Evolutionary conservation across 92 coral and sea anemone species (phyloP), one percentile per base, ranked within the genome.

Genomic region (Heteractis magnifica): DNA sequence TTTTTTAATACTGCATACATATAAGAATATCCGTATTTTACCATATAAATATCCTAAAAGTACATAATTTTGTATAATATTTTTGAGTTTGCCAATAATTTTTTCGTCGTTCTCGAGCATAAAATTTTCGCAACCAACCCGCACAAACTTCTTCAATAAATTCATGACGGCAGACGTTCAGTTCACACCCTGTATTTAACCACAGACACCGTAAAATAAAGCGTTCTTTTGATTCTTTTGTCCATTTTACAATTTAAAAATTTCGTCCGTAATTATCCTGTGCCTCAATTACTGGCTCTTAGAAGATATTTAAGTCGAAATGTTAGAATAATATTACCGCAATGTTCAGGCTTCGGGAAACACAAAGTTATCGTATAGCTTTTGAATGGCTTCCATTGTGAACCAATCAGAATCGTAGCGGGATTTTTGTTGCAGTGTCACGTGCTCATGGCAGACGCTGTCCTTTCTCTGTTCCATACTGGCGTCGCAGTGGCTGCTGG

Each of bases 381-480:
- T 18, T 62, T 62, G 14, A 62, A 62, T 62, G 70, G 70, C n/a
- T 62, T 62, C 70, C 70, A 8, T 0, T 55, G 59, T 9, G 14
- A 62, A 55, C 59, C 59, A 55, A 55, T 55, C 59, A 55, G 59
- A 55, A 8, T 9, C 59, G 44, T 34, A 34, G 58, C 58, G 58
- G 9, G 13, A 53, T 34, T 34, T 34, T 0, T 34, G 44, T 12
- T 26, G 15, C 12, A 50, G n/a, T 50, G 26, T 87, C 90, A 87
- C 55, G 92, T 65, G 56, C 84, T 86, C 6, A 60, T 82, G 48
- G 85, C 75, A 9, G 92, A 86, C 50, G 81, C 56, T 4, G 85
- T 82, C 41, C 93, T 85, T 52, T 87, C 94, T 83, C 90, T 91
- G 77, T 82, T 88, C 98, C 98, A 95, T 20, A 92, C 90, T 3